Evolutionary conservation across 1,140 invertebrate genomes (phyloP), one percentile per base, ranked within the genome.

Genomic region (Zaprionus lachaisei): DNA sequence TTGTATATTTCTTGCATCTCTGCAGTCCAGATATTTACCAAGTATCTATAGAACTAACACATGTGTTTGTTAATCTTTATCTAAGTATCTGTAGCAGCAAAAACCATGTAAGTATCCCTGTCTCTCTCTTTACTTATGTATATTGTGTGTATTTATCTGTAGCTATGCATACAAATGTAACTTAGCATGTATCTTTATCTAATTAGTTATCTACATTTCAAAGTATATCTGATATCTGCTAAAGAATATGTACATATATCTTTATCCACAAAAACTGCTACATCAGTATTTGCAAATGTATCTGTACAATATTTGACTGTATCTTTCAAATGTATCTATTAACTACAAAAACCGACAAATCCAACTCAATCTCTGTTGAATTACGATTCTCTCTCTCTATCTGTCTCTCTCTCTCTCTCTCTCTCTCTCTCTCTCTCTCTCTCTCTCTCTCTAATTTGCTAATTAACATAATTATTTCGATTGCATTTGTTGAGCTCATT

Each of bases 391-490:
- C 17, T 54, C 12, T 41, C 20, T 20, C 20, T 20, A 20, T 20
- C 20, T 20, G 20, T 20, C 20, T 20, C 20, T 71, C 20, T 34
- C 17, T 54, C 12, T 31, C 20, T 61, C 51, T 38, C 22, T 5
- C 37, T 63, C 31, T 28, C 31, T 2, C 9, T 12, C 20, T 58
- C 28, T 63, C 31, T 28, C 31, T 2, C 14, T 12, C 26, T 58
- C 44, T 62, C 24, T 51, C 15, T 55, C 38, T 63, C 34, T 37
- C 57, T 22, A 11, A 47, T 49, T 70, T 26, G 38, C 73, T 71
- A 60, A 76, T 76, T 72, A 72, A 66, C 51, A 76, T 66, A 76
- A 76, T 72, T 76, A 72, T 72, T 76, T 65, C 68, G 68, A 76
- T 76, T 76, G 73, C 73, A 76, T 76, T 72, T 72, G 55, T 34